phyloP scores from a whole-genome alignment of 2,888 invertebrate genomes.

The Eulithis testata region DNA sequence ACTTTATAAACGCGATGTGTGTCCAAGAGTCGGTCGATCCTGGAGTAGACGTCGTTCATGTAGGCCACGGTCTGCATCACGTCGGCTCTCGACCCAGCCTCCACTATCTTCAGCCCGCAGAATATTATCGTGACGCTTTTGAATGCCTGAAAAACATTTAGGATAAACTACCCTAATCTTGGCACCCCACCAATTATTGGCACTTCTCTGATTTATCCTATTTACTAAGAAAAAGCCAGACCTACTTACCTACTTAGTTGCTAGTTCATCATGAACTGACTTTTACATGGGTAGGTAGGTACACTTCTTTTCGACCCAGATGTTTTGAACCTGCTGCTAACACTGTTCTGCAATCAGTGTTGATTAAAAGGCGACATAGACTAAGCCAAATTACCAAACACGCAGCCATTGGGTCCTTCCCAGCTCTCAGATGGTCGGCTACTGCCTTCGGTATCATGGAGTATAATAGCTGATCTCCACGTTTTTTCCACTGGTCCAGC shows the following conservation, averaged over 20 bases:
- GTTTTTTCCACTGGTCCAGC: conserved; percentile 93
- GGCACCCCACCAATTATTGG: no score
- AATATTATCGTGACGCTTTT: conserved; percentile 92
- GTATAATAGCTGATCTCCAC: conserved; percentile 93
- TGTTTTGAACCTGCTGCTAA: no score
- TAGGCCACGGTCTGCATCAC: conserved; percentile 92
- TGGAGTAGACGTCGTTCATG: conserved; percentile 94
- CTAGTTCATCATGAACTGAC: no score
- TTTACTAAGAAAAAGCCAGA: no score
- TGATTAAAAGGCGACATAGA: no score
- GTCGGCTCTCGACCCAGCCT: conserved; percentile 72
- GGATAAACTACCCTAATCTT: no score
- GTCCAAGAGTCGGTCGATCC: conserved; percentile 93
- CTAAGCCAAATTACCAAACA: conserved; percentile 66
- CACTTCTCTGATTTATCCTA: no score
- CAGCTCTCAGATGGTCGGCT: conserved; percentile 91
- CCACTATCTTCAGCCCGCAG: conserved; percentile 87
- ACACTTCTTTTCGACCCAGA: no score
- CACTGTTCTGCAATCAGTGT: no score
- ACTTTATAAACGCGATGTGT: conserved; percentile 95
- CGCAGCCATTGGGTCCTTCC: conserved; percentile 90
- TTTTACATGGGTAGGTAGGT: no score
- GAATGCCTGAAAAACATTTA: conserved; percentile 84
- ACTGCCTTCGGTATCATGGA: conserved; percentile 96
- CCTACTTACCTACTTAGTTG: no score